Evolutionary conservation across 2,888 invertebrate species (phyloP).

Genomic region (Euproctis similis): DNA sequence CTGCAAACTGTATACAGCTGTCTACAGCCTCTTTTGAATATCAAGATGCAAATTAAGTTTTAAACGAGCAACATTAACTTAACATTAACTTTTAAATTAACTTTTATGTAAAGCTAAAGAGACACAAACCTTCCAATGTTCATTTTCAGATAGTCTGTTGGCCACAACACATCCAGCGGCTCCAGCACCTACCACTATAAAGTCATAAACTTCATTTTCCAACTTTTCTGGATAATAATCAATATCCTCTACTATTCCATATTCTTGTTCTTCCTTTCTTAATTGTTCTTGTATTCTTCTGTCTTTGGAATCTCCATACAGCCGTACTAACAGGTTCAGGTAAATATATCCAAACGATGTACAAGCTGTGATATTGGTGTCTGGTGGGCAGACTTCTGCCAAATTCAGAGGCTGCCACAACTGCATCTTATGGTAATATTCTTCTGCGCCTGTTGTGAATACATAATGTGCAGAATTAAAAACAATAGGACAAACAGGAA

Average conservation of each 20-base stretch:
- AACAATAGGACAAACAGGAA: no score
- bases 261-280: constrained; percentile 19
- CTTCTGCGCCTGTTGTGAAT: no score
- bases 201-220: constrained; percentile 36
- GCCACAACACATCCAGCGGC: constrained; percentile 50
- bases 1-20: no score
- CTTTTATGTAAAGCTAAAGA: no score
- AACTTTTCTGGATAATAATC: background rate
- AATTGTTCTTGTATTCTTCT: constrained; percentile 13
- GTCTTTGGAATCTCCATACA: constrained; percentile 40
- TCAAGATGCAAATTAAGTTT: no score
- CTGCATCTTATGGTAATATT: background rate
- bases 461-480: no score
- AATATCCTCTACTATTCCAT: constrained; percentile 6
- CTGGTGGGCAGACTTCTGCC: constrained; percentile 27
- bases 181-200: constrained; percentile 53
- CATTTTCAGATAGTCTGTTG: constrained; percentile 38
- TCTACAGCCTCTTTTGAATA: no score
- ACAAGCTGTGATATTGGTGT: constrained; percentile 37
- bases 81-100: no score
- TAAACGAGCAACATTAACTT: no score
- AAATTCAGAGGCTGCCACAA: constrained; percentile 26
- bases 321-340: constrained; percentile 34
- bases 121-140: constrained; percentile 36
- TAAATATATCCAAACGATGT: constrained; percentile 39